A percentile compares a stretch with the other conserved stretches of the same genome.
Evolutionary conservation across 2,888 invertebrate species (phyloP).

Genomic region (Cartodere bifasciata): DNA sequence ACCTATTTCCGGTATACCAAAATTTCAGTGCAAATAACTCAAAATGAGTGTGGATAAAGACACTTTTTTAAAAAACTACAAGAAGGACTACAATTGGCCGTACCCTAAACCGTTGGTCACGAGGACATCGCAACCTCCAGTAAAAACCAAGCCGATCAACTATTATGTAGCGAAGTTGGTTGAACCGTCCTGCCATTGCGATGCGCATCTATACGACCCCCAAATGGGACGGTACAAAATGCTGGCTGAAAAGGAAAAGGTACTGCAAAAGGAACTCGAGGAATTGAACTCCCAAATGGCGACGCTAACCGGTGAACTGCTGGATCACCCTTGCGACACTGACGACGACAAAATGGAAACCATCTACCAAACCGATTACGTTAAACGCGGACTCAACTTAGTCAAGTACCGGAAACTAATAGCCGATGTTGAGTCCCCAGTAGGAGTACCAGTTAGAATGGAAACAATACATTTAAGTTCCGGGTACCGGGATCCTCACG

Average conservation of each 20-base stretch:
- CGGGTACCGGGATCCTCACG: slow-evolving; percentile 50
- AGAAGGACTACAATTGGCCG: slow-evolving; percentile 47
- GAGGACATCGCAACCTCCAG: slow-evolving; percentile 49
- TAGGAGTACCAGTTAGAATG: slow-evolving; percentile 45
- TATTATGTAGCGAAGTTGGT: slow-evolving; percentile 41
- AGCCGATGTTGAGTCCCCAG: slow-evolving; percentile 47
- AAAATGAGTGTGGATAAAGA: slow-evolving; percentile 24
- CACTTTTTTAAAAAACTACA: slow-evolving; percentile 38
- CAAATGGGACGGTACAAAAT: slow-evolving; percentile 48
- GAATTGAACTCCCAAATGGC: slow-evolving; percentile 44
- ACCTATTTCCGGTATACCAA: slow-evolving; percentile 5
- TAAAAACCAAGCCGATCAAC: slow-evolving; percentile 35
- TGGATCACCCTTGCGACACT: slow-evolving; percentile 51
- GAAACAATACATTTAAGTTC: slow-evolving; percentile 42
- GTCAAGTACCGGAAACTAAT: slow-evolving; percentile 43
- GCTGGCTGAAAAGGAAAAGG: slow-evolving; percentile 46
- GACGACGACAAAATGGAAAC: slow-evolving; percentile 49
- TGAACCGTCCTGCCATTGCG: slow-evolving; percentile 52
- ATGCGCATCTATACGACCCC: slow-evolving; percentile 46
- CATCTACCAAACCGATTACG: slow-evolving; percentile 48
- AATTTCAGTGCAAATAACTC: slow-evolving; percentile 5
- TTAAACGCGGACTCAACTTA: slow-evolving; percentile 44
- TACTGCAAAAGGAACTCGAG: slow-evolving; percentile 43
- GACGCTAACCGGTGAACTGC: slow-evolving; percentile 44
- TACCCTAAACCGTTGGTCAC: slow-evolving; percentile 41